Conservation (phyloP, 2,113 vertebrate genomes). For the Limanda limanda region DNA sequence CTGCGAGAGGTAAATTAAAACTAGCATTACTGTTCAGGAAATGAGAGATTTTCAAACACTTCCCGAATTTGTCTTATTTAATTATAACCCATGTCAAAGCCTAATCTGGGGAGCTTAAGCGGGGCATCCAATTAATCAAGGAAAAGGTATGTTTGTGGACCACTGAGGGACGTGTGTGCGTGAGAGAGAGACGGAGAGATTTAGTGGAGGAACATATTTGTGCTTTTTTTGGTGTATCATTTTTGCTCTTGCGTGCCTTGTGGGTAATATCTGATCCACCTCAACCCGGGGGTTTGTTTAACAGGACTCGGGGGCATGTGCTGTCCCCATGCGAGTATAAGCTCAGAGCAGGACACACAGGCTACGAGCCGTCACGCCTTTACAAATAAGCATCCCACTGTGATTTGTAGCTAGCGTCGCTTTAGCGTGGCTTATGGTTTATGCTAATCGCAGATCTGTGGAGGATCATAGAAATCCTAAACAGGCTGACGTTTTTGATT, state of each 20-base stretch:
- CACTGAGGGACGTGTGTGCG: conserved; percentile 38
- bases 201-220: conserved; percentile 47
- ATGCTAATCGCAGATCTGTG: conserved; percentile 70
- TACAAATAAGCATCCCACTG: conserved; percentile 74
- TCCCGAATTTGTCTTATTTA: conserved; percentile 99
- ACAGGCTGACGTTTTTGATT: conserved; percentile 70
- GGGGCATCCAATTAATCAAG: conserved; percentile 96
- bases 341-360: conserved; percentile 70
- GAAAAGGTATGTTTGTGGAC: conserved; percentile 81
- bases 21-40: conserved; percentile 89
- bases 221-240: conserved; percentile 53
- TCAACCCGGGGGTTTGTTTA: conserved; percentile 64
- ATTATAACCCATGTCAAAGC: conserved; percentile 97
- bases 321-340: conserved; percentile 53
- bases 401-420: conserved; percentile 67
- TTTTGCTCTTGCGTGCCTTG: conserved; percentile 24
- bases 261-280: conserved; percentile 53
- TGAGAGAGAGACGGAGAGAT: not conserved
- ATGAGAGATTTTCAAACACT: conserved; percentile 89
- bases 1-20: conserved; percentile 99
- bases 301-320: conserved; percentile 75
- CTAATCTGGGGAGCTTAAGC: conserved; percentile 95
- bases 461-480: conserved; percentile 76
- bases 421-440: conserved; percentile 71
- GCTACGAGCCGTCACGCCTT: conserved; percentile 64